Evolutionary conservation across 1,140 invertebrate genomes (phyloP).

Genomic region (Zophobas morio): DNA sequence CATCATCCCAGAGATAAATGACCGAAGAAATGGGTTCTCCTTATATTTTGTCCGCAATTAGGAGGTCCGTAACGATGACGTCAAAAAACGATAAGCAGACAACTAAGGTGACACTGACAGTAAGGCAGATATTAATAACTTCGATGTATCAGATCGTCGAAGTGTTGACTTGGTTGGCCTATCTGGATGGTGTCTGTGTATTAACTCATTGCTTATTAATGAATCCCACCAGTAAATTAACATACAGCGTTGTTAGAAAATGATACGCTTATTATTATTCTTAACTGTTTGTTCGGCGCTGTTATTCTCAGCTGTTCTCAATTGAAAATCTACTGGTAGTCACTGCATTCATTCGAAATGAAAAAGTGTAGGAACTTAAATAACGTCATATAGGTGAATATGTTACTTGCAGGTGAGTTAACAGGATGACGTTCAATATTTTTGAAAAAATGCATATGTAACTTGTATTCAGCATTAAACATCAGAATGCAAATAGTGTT

Average conservation of each 20-base stretch:
- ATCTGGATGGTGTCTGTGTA: constrained; percentile 46
- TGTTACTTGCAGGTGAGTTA: too few relatives aligned
- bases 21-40: constrained; percentile 12
- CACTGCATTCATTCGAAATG: too few relatives aligned
- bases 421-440: too few relatives aligned
- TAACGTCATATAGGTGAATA: too few relatives aligned
- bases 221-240: constrained; percentile 55
- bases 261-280: too few relatives aligned
- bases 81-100: constrained; percentile 23
- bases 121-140: constrained; percentile 43
- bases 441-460: too few relatives aligned
- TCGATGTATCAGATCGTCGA: constrained; percentile 50
- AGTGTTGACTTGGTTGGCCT: constrained; percentile 54
- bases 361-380: too few relatives aligned
- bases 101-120: constrained; percentile 42
- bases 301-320: background rate
- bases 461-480: too few relatives aligned
- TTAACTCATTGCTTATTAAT: constrained; percentile 58
- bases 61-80: constrained; percentile 36
- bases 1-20: constrained; percentile 29
- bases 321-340: background rate
- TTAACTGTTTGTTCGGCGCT: background rate
- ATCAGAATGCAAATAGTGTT: too few relatives aligned
- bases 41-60: constrained; percentile 43
- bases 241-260: constrained; percentile 52